Evolutionary conservation across 2,888 invertebrate species (phyloP).

Genomic region (Caenorhabditis virilis): DNA sequence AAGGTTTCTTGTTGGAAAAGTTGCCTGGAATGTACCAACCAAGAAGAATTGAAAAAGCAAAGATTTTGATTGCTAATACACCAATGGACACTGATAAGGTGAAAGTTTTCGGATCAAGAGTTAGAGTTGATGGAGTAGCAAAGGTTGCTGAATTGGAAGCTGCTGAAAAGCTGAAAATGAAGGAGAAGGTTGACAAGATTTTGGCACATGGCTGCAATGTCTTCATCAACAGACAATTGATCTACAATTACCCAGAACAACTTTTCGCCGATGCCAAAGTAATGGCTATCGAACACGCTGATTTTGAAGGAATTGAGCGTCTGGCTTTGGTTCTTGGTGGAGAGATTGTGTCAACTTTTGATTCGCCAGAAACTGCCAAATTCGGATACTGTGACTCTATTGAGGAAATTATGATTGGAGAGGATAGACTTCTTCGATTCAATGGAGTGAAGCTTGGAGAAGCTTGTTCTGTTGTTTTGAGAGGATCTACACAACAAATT

Average conservation of each 20-base stretch:
- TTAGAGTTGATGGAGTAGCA: constrained; percentile 73
- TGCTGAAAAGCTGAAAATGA: constrained; percentile 99
- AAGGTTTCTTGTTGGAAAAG: constrained; percentile 88
- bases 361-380: constrained; percentile 86
- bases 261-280: constrained; percentile 91
- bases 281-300: constrained; percentile 99
- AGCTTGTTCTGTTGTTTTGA: constrained; percentile 93
- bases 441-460: constrained; percentile 74
- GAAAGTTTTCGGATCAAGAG: constrained; percentile 89
- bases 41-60: constrained; percentile 89
- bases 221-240: constrained; percentile 96
- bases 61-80: constrained; percentile 96
- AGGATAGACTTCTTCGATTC: constrained; percentile 91
- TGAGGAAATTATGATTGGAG: constrained; percentile 98
- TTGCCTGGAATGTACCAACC: constrained; percentile 97
- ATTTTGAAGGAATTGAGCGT: constrained; percentile 98
- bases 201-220: constrained; percentile 91
- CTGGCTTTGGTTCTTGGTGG: constrained; percentile 95
- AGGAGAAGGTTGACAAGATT: constrained; percentile 93
- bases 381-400: constrained; percentile 91
- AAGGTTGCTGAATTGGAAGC: constrained; percentile 94
- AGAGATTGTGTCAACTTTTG: constrained; percentile 97
- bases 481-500: constrained; percentile 97
- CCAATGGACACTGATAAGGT: constrained; percentile 98
- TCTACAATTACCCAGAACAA: constrained; percentile 99